phyloP scores from a whole-genome alignment of 1,140 invertebrate genomes.

The Penaeus chinensis region DNA sequence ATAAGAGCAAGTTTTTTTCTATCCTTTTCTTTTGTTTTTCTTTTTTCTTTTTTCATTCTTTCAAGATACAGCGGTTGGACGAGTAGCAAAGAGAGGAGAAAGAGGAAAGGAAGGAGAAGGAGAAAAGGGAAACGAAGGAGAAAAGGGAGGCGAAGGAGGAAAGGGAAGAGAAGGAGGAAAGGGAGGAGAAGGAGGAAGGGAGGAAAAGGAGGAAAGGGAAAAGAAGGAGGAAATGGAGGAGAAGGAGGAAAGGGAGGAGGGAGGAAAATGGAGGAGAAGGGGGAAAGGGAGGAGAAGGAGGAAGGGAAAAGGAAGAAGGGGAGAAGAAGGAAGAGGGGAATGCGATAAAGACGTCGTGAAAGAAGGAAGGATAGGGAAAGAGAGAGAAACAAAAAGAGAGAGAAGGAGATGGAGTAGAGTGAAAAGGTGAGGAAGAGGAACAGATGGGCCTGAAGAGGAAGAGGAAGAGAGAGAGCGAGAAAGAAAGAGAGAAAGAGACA shows the following conservation, averaged over 20 bases:
- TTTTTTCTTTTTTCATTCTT: no score
- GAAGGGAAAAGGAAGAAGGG: background rate
- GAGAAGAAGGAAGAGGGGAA: background rate
- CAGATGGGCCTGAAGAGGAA: no score
- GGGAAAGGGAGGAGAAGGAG: background rate
- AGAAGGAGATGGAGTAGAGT: background rate
- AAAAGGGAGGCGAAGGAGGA: background rate
- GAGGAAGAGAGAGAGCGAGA: no score
- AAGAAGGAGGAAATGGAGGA: background rate
- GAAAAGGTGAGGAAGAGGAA: no score
- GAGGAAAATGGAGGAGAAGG: background rate
- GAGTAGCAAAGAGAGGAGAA: background rate
- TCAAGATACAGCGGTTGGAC: background rate
- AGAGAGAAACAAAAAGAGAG: conserved; percentile 5
- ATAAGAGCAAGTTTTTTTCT: background rate
- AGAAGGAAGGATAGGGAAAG: background rate
- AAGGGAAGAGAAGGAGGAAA: background rate
- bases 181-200: background rate
- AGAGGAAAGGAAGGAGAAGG: background rate
- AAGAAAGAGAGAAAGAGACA: no score
- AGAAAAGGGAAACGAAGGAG: no score
- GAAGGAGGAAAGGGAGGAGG: background rate
- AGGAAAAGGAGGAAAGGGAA: background rate
- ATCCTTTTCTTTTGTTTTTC: background rate
- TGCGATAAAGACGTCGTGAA: background rate